A percentile compares a stretch with the other conserved stretches of the same genome.
phyloP scores from a whole-genome alignment of 2,888 invertebrate genomes.

The Chalcosyrphus nemorum region DNA sequence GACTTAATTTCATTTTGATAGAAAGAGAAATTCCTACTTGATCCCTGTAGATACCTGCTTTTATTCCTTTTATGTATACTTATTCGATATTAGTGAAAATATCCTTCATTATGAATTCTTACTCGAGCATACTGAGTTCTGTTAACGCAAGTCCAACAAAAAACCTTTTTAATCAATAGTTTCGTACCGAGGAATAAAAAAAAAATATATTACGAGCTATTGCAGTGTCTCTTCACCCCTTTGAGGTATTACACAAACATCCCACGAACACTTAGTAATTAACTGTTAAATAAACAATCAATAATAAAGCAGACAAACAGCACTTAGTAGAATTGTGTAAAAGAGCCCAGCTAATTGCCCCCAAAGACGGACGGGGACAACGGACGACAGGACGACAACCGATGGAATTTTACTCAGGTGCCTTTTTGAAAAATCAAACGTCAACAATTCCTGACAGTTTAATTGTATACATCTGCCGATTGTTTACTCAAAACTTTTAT shows the following conservation, averaged over 20 bases:
- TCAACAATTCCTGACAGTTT: conserved; percentile 52
- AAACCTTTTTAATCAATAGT: no score
- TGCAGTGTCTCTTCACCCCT: not conserved
- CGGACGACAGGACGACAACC: not conserved
- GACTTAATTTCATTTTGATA: no score
- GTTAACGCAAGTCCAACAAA: no score
- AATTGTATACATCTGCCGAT: conserved; percentile 44
- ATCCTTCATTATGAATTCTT: no score
- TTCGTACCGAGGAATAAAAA: no score
- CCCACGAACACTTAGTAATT: conserved; percentile 46
- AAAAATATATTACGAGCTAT: no score
- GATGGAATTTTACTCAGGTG: conserved; percentile 14
- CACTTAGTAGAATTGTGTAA: conserved; percentile 54
- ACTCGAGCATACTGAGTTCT: no score
- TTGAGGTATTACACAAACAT: conserved; percentile 26
- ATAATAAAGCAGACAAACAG: conserved; percentile 48
- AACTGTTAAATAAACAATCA: conserved; percentile 60
- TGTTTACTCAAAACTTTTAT: conserved; percentile 40
- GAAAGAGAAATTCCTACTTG: no score
- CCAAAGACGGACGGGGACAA: not conserved
- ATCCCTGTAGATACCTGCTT: no score
- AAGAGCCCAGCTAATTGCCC: conserved; percentile 42
- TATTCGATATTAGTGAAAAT: no score
- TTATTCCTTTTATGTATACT: no score
- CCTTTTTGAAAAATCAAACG: conserved; percentile 50